A percentile compares a stretch with the other conserved stretches of the same genome.
These are phyloP conservation scores for Sylvicola fuscatus DNA, from an alignment of 2,888 invertebrate genomes.

Conservation along the genomic window DNA sequence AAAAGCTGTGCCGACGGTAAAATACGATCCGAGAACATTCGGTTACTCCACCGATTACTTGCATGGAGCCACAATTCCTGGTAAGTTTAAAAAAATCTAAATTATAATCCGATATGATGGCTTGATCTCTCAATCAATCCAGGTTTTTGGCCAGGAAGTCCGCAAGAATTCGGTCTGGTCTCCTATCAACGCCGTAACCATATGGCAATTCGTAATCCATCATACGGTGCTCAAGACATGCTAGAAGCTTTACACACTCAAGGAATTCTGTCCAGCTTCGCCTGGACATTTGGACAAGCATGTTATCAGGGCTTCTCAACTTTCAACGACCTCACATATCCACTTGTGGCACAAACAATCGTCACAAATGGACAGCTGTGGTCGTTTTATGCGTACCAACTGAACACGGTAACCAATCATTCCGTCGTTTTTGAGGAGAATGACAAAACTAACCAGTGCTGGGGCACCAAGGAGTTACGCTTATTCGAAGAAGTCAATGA, in stretches of 20 bases:
- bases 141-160: slow-evolving; percentile 74
- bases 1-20: slow-evolving; percentile 30
- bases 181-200: slow-evolving; percentile 50
- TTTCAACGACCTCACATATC: slow-evolving; percentile 78
- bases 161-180: slow-evolving; percentile 53
- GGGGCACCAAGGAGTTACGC: slow-evolving; percentile 47
- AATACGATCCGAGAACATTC: slow-evolving; percentile 36
- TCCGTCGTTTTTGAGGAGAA: slow-evolving; percentile 40
- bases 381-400: slow-evolving; percentile 76
- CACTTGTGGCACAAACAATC: slow-evolving; percentile 70
- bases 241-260: slow-evolving; percentile 47
- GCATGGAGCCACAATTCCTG: slow-evolving; percentile 56
- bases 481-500: slow-evolving; percentile 56
- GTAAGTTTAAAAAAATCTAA: slow-evolving; percentile 20
- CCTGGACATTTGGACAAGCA: slow-evolving; percentile 61
- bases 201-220: slow-evolving; percentile 26
- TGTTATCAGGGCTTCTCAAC: slow-evolving; percentile 77
- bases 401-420: slow-evolving; percentile 64
- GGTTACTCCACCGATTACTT: slow-evolving; percentile 34
- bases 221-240: slow-evolving; percentile 32
- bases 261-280: slow-evolving; percentile 59
- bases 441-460: slow-evolving; percentile 57
- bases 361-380: slow-evolving; percentile 75
- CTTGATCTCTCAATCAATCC: slow-evolving; percentile 8
- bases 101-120: neutral